phyloP scores from a whole-genome alignment of 2,888 invertebrate species.

The Opisthograptis luteolata region DNA sequence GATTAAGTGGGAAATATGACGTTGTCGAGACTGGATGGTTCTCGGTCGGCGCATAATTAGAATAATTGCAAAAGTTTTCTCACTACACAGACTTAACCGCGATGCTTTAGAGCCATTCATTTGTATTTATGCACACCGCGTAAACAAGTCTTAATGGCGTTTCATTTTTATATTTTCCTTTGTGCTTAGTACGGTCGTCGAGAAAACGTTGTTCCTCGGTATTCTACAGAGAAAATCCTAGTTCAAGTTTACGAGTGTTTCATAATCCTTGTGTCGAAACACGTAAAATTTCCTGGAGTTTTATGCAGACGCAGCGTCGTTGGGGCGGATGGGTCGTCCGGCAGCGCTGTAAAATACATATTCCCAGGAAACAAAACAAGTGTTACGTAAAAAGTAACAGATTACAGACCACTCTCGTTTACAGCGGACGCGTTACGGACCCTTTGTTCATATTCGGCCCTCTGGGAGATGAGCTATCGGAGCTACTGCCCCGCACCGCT shows the following conservation, averaged over 20 bases:
- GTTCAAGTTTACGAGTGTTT: conserved; percentile 70
- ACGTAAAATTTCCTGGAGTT: conserved; percentile 71
- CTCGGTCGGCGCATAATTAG: conserved; percentile 76
- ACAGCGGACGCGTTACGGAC: conserved; percentile 53
- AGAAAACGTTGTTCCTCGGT: conserved; percentile 46
- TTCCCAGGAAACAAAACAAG: conserved; percentile 63
- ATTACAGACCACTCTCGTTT: conserved; percentile 65
- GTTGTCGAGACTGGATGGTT: conserved; percentile 65
- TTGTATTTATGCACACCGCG: conserved; percentile 68
- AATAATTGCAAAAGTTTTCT: conserved; percentile 79
- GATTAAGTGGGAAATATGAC: conserved; percentile 80
- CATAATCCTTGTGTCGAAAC: conserved; percentile 70
- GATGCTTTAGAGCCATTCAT: conserved; percentile 68
- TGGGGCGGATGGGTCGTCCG: conserved; percentile 59
- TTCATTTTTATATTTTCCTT: conserved; percentile 56
- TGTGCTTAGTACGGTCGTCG: conserved; percentile 39
- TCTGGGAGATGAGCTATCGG: conserved; percentile 43
- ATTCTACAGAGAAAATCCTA: conserved; percentile 57
- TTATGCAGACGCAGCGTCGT: conserved; percentile 71
- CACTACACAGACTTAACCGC: conserved; percentile 67
- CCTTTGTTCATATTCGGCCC: conserved; percentile 47
- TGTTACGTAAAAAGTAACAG: conserved; percentile 66
- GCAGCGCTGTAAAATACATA: conserved; percentile 63
- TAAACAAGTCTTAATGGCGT: conserved; percentile 62
- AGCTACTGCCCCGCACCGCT: conserved; percentile 10